A percentile compares a stretch with the other conserved stretches of the same genome.
These are phyloP conservation scores for Zosterops hypoxanthus DNA, from an alignment of 2,113 vertebrate genomes.

Conservation along the genomic window DNA sequence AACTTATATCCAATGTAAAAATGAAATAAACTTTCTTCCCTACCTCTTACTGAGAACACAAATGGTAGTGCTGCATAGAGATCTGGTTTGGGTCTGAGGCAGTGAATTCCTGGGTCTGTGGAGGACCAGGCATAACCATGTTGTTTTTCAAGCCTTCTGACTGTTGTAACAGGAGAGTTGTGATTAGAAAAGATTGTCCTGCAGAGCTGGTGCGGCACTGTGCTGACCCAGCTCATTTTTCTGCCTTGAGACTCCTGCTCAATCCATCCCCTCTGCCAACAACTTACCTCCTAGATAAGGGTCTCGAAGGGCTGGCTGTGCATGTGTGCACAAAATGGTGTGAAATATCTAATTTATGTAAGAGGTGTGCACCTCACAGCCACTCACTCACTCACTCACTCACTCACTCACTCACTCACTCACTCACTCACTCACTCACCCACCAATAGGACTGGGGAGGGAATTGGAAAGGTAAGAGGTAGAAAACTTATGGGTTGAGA, in stretches of 20 bases:
- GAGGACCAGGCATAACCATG: background rate
- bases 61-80: background rate
- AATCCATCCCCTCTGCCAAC: background rate
- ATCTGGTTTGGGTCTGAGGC: background rate
- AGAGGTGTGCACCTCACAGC: too few species aligned
- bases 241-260: background rate
- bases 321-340: background rate
- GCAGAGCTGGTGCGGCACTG: fast-evolving
- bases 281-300: background rate
- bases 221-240: background rate
- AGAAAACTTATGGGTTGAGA: background rate
- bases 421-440: too few species aligned
- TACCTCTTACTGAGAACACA: background rate
- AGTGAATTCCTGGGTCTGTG: background rate
- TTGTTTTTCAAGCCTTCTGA: background rate
- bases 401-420: too few species aligned
- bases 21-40: background rate
- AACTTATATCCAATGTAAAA: background rate
- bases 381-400: too few species aligned
- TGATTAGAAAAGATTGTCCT: background rate
- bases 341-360: background rate
- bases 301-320: background rate
- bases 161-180: background rate
- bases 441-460: background rate
- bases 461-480: background rate